Evolutionary conservation across 2,888 invertebrate genomes (phyloP).

Genomic region (Drosophila suboccidentalis): DNA sequence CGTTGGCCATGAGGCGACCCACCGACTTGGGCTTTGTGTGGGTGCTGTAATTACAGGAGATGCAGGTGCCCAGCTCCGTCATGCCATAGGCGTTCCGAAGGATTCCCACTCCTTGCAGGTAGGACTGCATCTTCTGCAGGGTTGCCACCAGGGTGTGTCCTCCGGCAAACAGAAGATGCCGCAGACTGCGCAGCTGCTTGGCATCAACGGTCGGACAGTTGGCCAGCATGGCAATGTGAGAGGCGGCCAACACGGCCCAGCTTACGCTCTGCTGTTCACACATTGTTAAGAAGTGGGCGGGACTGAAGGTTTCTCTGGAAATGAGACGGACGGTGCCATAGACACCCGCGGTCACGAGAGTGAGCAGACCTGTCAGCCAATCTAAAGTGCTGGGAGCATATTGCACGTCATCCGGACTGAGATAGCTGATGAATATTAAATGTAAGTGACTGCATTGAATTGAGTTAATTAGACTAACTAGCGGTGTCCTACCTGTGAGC

Average conservation of each 20-base stretch:
- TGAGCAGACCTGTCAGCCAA: conserved; percentile 64
- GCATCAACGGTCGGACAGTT: conserved; percentile 46
- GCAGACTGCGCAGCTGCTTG: conserved; percentile 56
- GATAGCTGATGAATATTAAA: conserved; percentile 43
- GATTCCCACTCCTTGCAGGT: conserved; percentile 45
- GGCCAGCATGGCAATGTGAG: conserved; percentile 68
- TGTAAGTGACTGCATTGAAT: background rate
- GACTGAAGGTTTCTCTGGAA: conserved; percentile 61
- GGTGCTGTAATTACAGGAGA: conserved; percentile 49
- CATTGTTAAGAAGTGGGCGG: conserved; percentile 60
- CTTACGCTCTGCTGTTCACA: conserved; percentile 69
- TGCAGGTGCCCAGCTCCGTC: conserved; percentile 68
- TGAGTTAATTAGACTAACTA: background rate
- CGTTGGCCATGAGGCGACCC: conserved; percentile 64
- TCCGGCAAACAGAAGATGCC: conserved; percentile 66
- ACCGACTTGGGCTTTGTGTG: conserved; percentile 65
- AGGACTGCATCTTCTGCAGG: conserved; percentile 57
- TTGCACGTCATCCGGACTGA: conserved; percentile 59
- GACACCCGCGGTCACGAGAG: conserved; percentile 61
- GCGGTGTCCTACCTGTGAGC: conserved; percentile 46
- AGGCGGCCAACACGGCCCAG: conserved; percentile 61
- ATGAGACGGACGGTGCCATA: conserved; percentile 70
- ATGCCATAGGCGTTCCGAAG: conserved; percentile 75
- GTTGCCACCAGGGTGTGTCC: conserved; percentile 62
- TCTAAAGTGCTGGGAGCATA: conserved; percentile 73